These are phyloP conservation scores for Allochrocebus solatus DNA, from an alignment of 2,797 vertebrate genomes.

Conservation along the genomic window DNA sequence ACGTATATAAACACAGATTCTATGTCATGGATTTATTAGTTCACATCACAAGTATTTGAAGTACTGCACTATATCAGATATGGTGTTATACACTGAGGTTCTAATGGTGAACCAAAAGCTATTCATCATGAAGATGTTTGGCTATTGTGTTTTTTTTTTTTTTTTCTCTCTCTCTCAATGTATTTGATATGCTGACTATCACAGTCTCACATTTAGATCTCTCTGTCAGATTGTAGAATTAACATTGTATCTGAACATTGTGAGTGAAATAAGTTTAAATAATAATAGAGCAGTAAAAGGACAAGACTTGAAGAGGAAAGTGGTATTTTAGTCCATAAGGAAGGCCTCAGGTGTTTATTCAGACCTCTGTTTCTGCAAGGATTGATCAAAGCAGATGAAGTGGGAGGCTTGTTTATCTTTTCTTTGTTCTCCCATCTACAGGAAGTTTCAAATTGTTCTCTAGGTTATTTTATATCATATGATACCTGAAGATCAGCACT, in stretches of 20 bases:
- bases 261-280: not conserved
- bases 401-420: not conserved
- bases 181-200: not conserved
- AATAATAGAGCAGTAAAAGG: not conserved
- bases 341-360: not conserved
- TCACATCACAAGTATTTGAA: not conserved
- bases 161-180: not conserved
- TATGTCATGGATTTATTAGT: not conserved
- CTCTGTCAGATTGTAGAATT: not conserved
- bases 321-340: not conserved
- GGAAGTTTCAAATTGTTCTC: not conserved
- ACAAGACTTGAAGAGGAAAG: not conserved
- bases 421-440: not conserved
- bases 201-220: not conserved
- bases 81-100: not conserved
- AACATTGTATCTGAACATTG: not conserved
- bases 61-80: not conserved
- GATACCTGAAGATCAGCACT: not conserved
- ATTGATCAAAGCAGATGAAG: not conserved
- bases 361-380: not conserved
- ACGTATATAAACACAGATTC: not conserved
- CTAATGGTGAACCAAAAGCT: not conserved
- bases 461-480: not conserved
- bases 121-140: not conserved
- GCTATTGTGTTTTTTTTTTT: not conserved